A percentile compares a stretch with the other conserved stretches of the same genome.
Evolutionary conservation across 1,140 invertebrate genomes (phyloP).

Genomic region (Sarcophaga bullata): DNA sequence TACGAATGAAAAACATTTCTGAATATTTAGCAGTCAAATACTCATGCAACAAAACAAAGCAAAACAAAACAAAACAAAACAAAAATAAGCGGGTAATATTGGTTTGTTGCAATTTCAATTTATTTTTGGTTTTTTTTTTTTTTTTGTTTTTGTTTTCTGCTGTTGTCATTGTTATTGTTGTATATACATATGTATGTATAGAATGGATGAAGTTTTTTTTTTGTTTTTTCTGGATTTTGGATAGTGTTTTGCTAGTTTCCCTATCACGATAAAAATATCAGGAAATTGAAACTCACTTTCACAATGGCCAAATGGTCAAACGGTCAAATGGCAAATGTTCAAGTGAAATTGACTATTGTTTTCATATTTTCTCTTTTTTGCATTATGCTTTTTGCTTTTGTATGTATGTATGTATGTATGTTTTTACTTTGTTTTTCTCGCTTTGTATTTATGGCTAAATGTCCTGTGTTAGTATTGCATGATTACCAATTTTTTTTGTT

Average conservation of each 20-base stretch:
- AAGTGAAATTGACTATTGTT: slow-evolving; percentile 32
- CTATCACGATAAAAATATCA: slow-evolving; percentile 31
- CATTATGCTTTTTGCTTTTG: background rate
- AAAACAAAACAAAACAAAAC: slow-evolving; percentile 1
- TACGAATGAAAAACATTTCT: slow-evolving; percentile 16
- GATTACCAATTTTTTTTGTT: too few species aligned
- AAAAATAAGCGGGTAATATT: background rate
- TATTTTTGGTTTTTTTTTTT: slow-evolving; percentile 4
- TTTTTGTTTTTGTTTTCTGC: too few species aligned
- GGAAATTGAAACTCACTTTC: slow-evolving; percentile 41
- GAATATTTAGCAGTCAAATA: slow-evolving; percentile 37
- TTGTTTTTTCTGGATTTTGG: too few species aligned
- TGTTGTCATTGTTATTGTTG: too few species aligned
- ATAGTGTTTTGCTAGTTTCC: slow-evolving; percentile 16
- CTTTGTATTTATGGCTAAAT: slow-evolving; percentile 21
- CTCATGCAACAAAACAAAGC: too few species aligned
- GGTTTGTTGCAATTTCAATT: slow-evolving; percentile 8
- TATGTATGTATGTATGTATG: too few species aligned
- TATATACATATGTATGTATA: too few species aligned
- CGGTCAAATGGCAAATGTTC: slow-evolving; percentile 35
- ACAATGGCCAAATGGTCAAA: too few species aligned
- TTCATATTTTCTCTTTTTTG: background rate
- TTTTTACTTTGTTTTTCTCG: too few species aligned
- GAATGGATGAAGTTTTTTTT: too few species aligned
- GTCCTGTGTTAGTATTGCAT: background rate